Base-by-base conservation (phyloP, 2,888 invertebrate genomes). In the Cyclophora punctaria region DNA sequence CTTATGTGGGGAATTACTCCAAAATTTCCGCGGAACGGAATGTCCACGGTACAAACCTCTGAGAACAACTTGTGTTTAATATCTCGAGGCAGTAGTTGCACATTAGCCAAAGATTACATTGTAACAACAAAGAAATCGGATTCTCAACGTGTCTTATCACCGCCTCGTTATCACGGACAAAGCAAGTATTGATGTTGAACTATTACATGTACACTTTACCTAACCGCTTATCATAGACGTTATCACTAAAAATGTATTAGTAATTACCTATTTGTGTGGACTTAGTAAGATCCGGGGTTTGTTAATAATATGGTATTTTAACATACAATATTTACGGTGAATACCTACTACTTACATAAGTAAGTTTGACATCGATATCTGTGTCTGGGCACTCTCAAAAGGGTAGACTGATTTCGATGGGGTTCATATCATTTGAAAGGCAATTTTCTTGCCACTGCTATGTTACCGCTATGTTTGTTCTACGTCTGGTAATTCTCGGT, bases 171-270 rank as follows among this genome's bases (percentile, higher is more conserved):
- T 69, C 66, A 51, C 20, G 42, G 55, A 71, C 69, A 67, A 66
- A 69, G 74, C 63, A 59, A 56, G 53, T 69, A 20, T 20, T 20
- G 67, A 73, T 66, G 67, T 66, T 63, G 20, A 20, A 20, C 20
- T 20, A 20, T 20, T 66, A 62, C 60, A 20, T 43, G 42, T 49
- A 51, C 62, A 63, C 60, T 65, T 51, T 62, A 51, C 56, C 45
- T 20, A 56, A 56, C 34, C 52, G 20, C 20, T 58, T 63, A 66
- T 66, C 60, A 40, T 43, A 3, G 4, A 0, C 47, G 58, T 69
- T 73, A 74, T 73, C 75, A 55, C 53, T 65, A 66, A 69, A 69
- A 72, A 72, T 63, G 63, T 60, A 65, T 67, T 63, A 60, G 63
- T 68, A 58, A 61, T 48, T 47, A 41, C 45, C 43, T 52, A 42